A percentile compares a stretch with the other conserved stretches of the same genome.
These are phyloP conservation scores for Drosophila funebris DNA, from an alignment of 1,140 invertebrate genomes.

Conservation along the genomic window DNA sequence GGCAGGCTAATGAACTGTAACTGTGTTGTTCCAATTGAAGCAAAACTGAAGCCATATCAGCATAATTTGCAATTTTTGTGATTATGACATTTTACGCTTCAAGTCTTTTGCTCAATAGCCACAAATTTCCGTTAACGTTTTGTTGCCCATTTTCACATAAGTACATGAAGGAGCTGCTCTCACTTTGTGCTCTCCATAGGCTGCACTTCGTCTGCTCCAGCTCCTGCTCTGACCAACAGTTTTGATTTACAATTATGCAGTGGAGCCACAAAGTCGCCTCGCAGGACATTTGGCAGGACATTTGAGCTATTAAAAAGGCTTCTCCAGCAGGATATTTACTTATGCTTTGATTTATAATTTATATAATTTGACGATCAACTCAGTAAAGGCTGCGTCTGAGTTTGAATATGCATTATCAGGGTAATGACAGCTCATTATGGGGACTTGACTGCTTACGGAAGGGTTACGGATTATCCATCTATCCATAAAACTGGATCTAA, in stretches of 20 bases:
- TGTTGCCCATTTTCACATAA: no score
- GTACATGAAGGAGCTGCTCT: background rate
- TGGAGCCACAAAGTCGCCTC: conserved; percentile 47
- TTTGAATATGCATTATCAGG: no score
- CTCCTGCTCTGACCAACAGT: background rate
- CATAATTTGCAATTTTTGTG: conserved; percentile 65
- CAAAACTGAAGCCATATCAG: conserved; percentile 41
- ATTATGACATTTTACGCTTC: conserved; percentile 62
- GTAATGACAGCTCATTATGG: no score
- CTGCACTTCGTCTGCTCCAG: no score
- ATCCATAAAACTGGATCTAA: no score
- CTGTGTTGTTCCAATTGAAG: conserved; percentile 54
- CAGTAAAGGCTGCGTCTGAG: no score
- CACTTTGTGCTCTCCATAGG: background rate
- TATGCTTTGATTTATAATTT: no score
- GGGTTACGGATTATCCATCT: no score
- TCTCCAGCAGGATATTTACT: background rate
- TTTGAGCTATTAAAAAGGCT: background rate
- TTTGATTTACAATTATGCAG: conserved; percentile 64
- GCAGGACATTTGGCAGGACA: conserved; percentile 5
- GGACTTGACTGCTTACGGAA: no score
- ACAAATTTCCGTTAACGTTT: conserved; percentile 41
- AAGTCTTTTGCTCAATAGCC: conserved; percentile 48
- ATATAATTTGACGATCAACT: no score
- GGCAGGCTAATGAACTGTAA: conserved; percentile 64